Evolutionary conservation across 2,888 invertebrate species (phyloP).

Genomic region (Cheilosia grossa): DNA sequence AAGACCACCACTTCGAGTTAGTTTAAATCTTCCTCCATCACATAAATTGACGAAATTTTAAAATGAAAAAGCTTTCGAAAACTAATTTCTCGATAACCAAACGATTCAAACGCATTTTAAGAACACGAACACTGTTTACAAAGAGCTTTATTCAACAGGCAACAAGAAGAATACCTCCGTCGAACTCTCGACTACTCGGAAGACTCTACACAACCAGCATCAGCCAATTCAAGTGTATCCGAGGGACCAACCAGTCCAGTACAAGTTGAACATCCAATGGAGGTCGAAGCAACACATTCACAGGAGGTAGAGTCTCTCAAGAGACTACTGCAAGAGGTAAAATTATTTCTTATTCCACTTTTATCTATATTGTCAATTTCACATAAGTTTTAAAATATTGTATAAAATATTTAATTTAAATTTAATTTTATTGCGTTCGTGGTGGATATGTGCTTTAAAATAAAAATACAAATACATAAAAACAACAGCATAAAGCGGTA

Average conservation of each 20-base stretch:
- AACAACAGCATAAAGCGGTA: slow-evolving; percentile 84
- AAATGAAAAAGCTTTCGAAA: not conserved
- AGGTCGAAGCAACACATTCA: slow-evolving; percentile 83
- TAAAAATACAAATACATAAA: slow-evolving; percentile 67
- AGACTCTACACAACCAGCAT: slow-evolving; percentile 83
- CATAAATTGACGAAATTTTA: not conserved
- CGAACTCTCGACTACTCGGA: slow-evolving; percentile 83
- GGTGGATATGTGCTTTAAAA: slow-evolving; percentile 77
- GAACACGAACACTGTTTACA: not conserved
- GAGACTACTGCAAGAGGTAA: slow-evolving; percentile 91
- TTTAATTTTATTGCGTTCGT: slow-evolving; percentile 73
- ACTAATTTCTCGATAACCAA: not conserved
- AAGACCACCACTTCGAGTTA: too few relatives aligned
- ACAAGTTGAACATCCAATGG: slow-evolving; percentile 84
- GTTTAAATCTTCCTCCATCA: too few relatives aligned
- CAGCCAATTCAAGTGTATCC: slow-evolving; percentile 86
- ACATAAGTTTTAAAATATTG: slow-evolving; percentile 36
- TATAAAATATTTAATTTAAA: slow-evolving; percentile 54
- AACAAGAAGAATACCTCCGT: slow-evolving; percentile 83
- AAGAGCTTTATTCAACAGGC: slow-evolving; percentile 17
- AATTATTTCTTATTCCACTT: slow-evolving; percentile 37
- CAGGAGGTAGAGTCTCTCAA: slow-evolving; percentile 89
- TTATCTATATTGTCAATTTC: slow-evolving; percentile 13
- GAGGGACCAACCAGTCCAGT: slow-evolving; percentile 85
- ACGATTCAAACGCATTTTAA: not conserved